Conservation (phyloP, 2,113 vertebrate species). For the Eudyptes chrysolophus region DNA sequence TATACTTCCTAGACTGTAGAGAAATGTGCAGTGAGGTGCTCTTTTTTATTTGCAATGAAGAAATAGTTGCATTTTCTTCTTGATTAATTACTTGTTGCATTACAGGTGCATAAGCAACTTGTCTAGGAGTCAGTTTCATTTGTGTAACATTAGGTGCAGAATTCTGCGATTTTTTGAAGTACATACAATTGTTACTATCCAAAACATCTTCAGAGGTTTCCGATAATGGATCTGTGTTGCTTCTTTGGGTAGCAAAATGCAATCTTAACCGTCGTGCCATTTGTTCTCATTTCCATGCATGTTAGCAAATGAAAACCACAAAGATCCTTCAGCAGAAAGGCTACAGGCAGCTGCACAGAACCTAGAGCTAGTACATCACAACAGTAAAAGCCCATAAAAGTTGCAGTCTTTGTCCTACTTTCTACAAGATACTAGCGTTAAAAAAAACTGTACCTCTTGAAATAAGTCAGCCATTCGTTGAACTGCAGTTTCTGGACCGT, state of each 20-base stretch:
- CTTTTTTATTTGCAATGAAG: conserved; percentile 82
- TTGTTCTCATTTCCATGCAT: conserved; percentile 85
- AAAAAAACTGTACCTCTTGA: conserved; percentile 50
- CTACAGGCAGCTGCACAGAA: conserved; percentile 81
- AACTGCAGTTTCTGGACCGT: conserved; percentile 70
- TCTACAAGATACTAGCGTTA: conserved; percentile 35
- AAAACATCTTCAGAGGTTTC: conserved; percentile 82
- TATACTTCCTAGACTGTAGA: conserved; percentile 79
- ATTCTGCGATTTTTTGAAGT: conserved; percentile 68
- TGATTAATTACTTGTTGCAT: conserved; percentile 74
- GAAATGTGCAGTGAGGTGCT: conserved; percentile 88
- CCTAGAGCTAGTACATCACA: conserved; percentile 42
- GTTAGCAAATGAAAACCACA: conserved; percentile 74
- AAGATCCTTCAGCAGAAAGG: conserved; percentile 54
- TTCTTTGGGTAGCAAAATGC: conserved; percentile 91
- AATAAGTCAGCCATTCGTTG: conserved; percentile 72
- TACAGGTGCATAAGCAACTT: conserved; percentile 68
- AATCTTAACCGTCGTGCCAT: conserved; percentile 92
- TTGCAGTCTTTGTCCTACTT: conserved; percentile 44
- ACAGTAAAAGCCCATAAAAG: conserved; percentile 40
- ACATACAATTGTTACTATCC: conserved; percentile 63
- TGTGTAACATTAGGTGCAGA: conserved; percentile 75
- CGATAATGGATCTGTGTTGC: conserved; percentile 88
- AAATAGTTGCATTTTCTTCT: conserved; percentile 71
- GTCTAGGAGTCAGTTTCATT: conserved; percentile 83